Base-by-base conservation (phyloP, 1,140 invertebrate species). In the Drosophila takahashii region DNA sequence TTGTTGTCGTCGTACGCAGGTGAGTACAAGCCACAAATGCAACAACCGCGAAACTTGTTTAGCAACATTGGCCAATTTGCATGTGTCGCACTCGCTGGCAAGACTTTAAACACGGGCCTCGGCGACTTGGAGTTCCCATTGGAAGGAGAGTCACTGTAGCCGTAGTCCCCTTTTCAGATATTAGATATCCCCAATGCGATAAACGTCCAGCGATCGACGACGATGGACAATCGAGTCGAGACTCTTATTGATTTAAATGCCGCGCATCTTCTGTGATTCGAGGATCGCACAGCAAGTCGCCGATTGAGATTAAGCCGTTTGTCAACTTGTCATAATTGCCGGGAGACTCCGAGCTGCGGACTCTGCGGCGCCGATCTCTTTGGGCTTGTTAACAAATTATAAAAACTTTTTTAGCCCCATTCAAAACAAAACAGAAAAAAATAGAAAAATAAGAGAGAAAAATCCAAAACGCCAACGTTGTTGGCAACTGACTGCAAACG, bases 241-340 rank as follows among this genome's bases (percentile, higher is more conserved):
- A 70, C 16, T 56, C 39, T 32, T 39, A 89, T 89, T 89, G 84
- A 89, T 89, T 89, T 89, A 89, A 89, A 84, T 84, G 84, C 84
- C 85, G 69, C 37, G 50, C 70, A 75, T 80, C 64, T 67, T 47
- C 41, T 69, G 66, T 70, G 67, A 71, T 71, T 71, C 42, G 67
- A 57, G 42, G 67, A 71, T 71, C 67, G 65, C 67, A 71, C 67
- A 71, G 67, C 65, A 26, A 71, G 67, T 71, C 45, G 62, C 64
- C 81, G 84, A 90, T 89, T 89, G 79, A 87, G 84, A 89, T 89
- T 89, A 89, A 89, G 84, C 79, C 85, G 84, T 89, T 89, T 89
- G 84, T 89, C 84, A 89, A 89, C 85, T 89, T 89, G 84, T 89
- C 84, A 89, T 89, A 89, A 89, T 84, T 80, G 80, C 77, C 67